A percentile compares a stretch with the other conserved stretches of the same genome.
phyloP scores from a whole-genome alignment of 2,888 invertebrate genomes.

The Dermolepida albohirtum region DNA sequence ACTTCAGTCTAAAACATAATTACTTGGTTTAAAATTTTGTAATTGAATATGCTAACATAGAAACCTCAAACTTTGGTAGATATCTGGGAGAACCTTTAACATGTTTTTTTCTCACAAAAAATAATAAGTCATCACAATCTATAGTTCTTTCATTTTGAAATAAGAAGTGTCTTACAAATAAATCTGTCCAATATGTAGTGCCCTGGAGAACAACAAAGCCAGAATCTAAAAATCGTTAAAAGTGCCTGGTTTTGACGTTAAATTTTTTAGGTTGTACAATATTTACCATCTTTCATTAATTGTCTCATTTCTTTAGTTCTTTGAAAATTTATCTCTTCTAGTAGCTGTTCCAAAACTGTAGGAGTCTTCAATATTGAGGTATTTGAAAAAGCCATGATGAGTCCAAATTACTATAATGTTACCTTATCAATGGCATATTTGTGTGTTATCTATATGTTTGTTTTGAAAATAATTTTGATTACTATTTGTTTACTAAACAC shows the following conservation, averaged over 20 bases:
- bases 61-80: slow-evolving; percentile 87
- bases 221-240: slow-evolving; percentile 73
- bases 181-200: slow-evolving; percentile 95
- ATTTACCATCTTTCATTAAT: slow-evolving; percentile 85
- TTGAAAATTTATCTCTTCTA: slow-evolving; percentile 93
- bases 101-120: slow-evolving; percentile 94
- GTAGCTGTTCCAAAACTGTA: slow-evolving; percentile 84
- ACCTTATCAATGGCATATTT: slow-evolving; percentile 33
- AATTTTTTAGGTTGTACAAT: slow-evolving; percentile 10
- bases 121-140: slow-evolving; percentile 93
- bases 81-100: slow-evolving; percentile 88
- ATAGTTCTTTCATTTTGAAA: slow-evolving; percentile 90
- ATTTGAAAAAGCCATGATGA: slow-evolving; percentile 62
- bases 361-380: slow-evolving; percentile 67
- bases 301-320: slow-evolving; percentile 92
- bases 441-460: slow-evolving; percentile 22
- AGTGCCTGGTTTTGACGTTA: neutral
- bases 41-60: neutral
- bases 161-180: slow-evolving; percentile 93
- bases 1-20: slow-evolving; percentile 81
- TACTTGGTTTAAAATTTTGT: too few species aligned
- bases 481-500: slow-evolving; percentile 27
- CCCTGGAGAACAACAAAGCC: slow-evolving; percentile 94
- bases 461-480: neutral
- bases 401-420: slow-evolving; percentile 16